Evolutionary conservation across 2,888 invertebrate genomes (phyloP).

Genomic region (Rhimphoctona megacephalus): DNA sequence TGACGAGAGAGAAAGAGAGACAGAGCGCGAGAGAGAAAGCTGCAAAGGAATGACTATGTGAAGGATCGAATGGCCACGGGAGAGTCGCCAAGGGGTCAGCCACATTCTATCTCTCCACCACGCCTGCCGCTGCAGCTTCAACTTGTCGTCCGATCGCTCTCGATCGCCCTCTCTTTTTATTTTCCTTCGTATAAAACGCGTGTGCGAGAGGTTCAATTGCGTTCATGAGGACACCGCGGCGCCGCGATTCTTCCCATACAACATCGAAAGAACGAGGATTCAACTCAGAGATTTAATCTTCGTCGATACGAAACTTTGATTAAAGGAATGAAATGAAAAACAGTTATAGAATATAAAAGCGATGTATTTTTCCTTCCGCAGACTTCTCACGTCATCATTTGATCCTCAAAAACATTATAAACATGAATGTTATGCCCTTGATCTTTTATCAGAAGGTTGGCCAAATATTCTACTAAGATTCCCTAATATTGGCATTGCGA

Average conservation of each 20-base stretch:
- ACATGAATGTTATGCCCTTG: background rate
- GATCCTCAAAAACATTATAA: too few species aligned
- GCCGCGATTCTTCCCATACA: constrained; percentile 56
- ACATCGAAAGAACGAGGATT: constrained; percentile 32
- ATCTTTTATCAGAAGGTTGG: background rate
- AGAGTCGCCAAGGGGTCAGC: constrained; percentile 66
- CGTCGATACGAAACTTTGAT: constrained; percentile 58
- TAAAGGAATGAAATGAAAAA: constrained; percentile 11
- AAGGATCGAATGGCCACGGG: constrained; percentile 53
- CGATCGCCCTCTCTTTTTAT: constrained; percentile 42
- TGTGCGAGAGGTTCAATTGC: constrained; percentile 63
- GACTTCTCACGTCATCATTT: too few species aligned
- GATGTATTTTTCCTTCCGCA: background rate
- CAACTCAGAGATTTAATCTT: constrained; percentile 62
- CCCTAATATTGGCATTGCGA: background rate
- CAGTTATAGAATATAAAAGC: background rate
- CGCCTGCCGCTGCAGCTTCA: constrained; percentile 57
- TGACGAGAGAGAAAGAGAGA: constrained; percentile 65
- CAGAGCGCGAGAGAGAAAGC: constrained; percentile 65
- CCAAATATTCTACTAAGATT: background rate
- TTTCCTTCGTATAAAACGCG: constrained; percentile 50
- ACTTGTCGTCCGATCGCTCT: constrained; percentile 49
- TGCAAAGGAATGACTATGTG: constrained; percentile 52
- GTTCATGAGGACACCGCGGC: constrained; percentile 44
- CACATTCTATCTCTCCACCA: constrained; percentile 60